Base-by-base conservation (phyloP, 2,113 vertebrate genomes). In the Pogonocichla stellata region DNA sequence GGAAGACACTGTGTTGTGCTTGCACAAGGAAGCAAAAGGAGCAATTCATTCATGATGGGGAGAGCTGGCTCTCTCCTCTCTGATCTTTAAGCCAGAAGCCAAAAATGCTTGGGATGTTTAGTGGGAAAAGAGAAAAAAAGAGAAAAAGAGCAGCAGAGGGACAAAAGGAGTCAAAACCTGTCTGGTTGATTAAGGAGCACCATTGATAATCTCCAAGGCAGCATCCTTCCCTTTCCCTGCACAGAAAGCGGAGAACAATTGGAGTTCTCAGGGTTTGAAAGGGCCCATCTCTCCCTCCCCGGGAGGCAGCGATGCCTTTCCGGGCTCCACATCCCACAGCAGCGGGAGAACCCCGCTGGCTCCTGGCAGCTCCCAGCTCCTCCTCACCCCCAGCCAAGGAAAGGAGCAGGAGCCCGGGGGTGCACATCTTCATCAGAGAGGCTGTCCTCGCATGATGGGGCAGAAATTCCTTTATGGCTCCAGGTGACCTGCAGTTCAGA, bases 161-260 rank as follows among this genome's bases (percentile, higher is more conserved):
- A 92, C 78, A 95, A 96, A 97, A 92, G 67, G 31, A 94, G 60
- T 89, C 66, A 88, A 77, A 86, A 71, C 29, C 36, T 56, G 36
- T 69, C 88, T 70, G 42, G 56, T 75, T 93, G 90, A 95, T 92
- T 87, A 87, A 93, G 71, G 57, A 90, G 28, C 2, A 0, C 69
- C 47, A 82, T 14, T 94, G 72, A 92, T 69, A 48, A 65, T 25
- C 50, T 85, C 85, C 60, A 82, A 84, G 36, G 56, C 77, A 83
- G 40, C 56, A 80, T 56, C 92, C 91, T 89, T 82, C 65, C 74
- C 88, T 40, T 60, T 38, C 40, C 71, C 42, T 18, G 84, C 71
- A 24, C 9, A 80, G 58, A 91, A 87, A 79, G 29, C 57, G 45
- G 11, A 84, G 72, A n/a, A 86, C 75, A 93, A 83, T 26, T 29